Percentiles rank a stretch among this genome's conserved stretches.
These are phyloP conservation scores for Leptestheria dahalacensis DNA, from an alignment of 1,140 invertebrate species.

Conservation along the genomic window DNA sequence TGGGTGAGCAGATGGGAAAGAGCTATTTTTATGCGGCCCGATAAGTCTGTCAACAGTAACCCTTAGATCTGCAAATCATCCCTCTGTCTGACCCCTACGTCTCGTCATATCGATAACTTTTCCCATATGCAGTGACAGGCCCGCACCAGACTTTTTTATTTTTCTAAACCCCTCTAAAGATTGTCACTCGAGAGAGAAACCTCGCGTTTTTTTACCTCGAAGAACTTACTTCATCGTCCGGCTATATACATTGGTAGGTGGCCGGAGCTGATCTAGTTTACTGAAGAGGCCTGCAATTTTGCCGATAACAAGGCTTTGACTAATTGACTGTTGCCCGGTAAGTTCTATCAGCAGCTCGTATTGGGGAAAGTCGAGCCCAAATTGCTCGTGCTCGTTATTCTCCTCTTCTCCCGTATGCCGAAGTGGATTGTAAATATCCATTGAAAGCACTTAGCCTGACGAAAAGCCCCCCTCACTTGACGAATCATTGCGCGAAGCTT, in stretches of 20 bases:
- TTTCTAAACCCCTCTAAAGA: too few species aligned
- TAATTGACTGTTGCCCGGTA: neutral
- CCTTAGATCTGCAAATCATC: neutral
- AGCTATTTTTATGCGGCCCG: neutral
- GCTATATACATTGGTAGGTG: too few species aligned
- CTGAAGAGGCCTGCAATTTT: neutral
- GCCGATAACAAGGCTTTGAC: too few species aligned
- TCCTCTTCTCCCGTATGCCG: neutral
- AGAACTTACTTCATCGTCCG: too few species aligned
- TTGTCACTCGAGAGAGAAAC: too few species aligned
- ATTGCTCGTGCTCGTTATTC: neutral
- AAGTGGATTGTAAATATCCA: neutral
- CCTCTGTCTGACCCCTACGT: neutral
- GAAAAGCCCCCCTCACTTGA: neutral
- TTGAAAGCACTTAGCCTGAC: neutral
- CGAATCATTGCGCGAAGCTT: neutral
- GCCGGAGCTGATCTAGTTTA: neutral
- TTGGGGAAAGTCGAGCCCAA: neutral
- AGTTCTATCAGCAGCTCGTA: neutral
- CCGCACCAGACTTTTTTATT: too few species aligned
- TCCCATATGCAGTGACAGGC: neutral
- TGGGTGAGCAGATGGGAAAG: neutral
- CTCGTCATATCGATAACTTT: neutral
- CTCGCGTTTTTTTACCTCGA: too few species aligned
- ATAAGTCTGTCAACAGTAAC: neutral